Conservation (phyloP, 2,888 invertebrate genomes). For the Eudiplozoon nipponicum region DNA sequence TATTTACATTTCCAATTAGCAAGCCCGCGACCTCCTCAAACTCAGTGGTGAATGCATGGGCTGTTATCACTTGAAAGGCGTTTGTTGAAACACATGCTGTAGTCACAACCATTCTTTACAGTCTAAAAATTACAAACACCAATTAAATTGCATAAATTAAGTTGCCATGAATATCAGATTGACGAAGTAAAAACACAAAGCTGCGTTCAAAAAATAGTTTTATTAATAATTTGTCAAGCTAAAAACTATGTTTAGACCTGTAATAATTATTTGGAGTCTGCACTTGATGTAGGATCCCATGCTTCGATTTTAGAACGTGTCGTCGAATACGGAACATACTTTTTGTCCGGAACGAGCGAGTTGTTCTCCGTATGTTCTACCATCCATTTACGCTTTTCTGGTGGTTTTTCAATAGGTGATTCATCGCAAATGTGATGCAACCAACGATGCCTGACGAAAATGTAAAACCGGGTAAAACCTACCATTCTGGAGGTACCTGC, state of each 20-base stretch:
- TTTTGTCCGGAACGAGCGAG: slow-evolving; percentile 39
- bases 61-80: slow-evolving; percentile 20
- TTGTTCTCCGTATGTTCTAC: slow-evolving; percentile 44
- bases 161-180: too few relatives aligned
- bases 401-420: slow-evolving; percentile 35
- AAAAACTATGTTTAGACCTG: too few relatives aligned
- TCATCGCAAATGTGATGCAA: slow-evolving; percentile 61
- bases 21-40: slow-evolving; percentile 58
- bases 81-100: neutral
- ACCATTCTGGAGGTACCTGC: slow-evolving; percentile 83
- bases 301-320: slow-evolving; percentile 51
- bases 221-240: too few relatives aligned
- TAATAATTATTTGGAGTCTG: too few relatives aligned
- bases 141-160: too few relatives aligned
- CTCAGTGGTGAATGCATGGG: slow-evolving; percentile 50
- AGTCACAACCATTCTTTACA: neutral
- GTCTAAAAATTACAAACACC: too few relatives aligned
- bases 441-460: slow-evolving; percentile 40
- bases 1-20: slow-evolving; percentile 42
- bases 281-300: slow-evolving; percentile 37
- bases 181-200: too few relatives aligned
- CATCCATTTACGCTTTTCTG: slow-evolving; percentile 46
- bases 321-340: slow-evolving; percentile 66
- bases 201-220: too few relatives aligned
- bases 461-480: slow-evolving; percentile 18